Base-by-base conservation (phyloP, 2,888 invertebrate genomes). In the Sinhomidia bicolor region DNA sequence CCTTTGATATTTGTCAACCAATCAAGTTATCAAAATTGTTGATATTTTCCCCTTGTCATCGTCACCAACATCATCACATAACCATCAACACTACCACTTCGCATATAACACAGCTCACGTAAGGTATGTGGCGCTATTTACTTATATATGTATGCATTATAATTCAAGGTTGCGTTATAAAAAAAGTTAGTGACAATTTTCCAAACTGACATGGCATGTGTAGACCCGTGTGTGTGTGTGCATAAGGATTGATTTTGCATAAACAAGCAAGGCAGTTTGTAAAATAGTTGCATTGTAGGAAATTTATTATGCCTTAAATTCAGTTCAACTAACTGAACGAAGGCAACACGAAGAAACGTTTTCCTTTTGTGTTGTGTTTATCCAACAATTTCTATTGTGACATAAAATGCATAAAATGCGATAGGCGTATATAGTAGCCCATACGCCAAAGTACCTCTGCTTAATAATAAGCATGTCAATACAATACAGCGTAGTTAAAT, bases 211-310 rank as follows among this genome's bases (percentile, higher is more conserved):
- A n/a, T 10, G 36, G 41, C 17, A 36, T 68, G 17, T n/a, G n/a
- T 36, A 12, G 1, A 1, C 14, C 7, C 32, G 20, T 47, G 44
- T 74, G 44, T 71, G 41, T 44, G 14, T 41, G 10, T n/a, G 14
- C n/a, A 17, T 41, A n/a, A n/a, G n/a, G 68, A 68, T 74, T 74
- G 47, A 74, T 74, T 76, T 54, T 51, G 20, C 20, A 76, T 51
- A 26, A 76, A 29, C 26, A 74, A n/a, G 1, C 14, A 68, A 32
- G n/a, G n/a, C n/a, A n/a, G n/a, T n/a, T n/a, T n/a, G n/a, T n/a
- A n/a, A 32, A 68, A 36, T 36, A 36, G 36, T 36, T 5, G 7
- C 7, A 36, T 36, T 7, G 36, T 7, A 36, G 4, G 36, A n/a
- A n/a, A n/a, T n/a, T n/a, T n/a, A n/a, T 36, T 36, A 5, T 36